Evolutionary conservation across 1,140 invertebrate species (phyloP).

Genomic region (Calliphora vicina): DNA sequence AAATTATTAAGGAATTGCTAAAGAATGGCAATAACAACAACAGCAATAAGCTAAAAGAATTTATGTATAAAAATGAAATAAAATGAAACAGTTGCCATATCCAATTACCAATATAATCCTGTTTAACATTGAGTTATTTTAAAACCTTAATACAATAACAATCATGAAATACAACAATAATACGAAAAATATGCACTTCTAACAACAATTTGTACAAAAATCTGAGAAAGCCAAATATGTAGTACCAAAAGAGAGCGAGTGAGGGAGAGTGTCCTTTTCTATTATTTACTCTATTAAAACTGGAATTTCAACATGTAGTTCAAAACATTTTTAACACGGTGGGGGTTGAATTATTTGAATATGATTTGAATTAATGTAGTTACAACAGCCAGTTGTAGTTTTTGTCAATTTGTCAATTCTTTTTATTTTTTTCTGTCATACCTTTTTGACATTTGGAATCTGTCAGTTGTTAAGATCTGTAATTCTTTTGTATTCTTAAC

Average conservation of each 20-base stretch:
- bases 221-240: too few species aligned
- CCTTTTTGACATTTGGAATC: slow-evolving; percentile 26
- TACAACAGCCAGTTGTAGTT: neutral
- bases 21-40: too few species aligned
- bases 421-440: neutral
- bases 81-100: slow-evolving; percentile 31
- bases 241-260: too few species aligned
- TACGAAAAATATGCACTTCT: neutral
- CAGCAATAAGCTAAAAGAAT: neutral
- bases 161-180: neutral
- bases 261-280: neutral
- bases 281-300: neutral
- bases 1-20: neutral
- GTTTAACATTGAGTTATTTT: slow-evolving; percentile 26
- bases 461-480: slow-evolving; percentile 15
- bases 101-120: slow-evolving; percentile 33
- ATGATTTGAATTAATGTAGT: slow-evolving; percentile 28
- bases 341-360: slow-evolving; percentile 33
- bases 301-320: neutral
- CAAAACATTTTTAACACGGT: neutral
- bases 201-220: neutral
- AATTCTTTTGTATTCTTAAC: slow-evolving; percentile 5
- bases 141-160: slow-evolving; percentile 11
- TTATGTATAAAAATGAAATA: neutral
- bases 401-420: slow-evolving; percentile 21